Evolutionary conservation across 2,888 invertebrate species (phyloP).

Genomic region (Drosophila limbata): DNA sequence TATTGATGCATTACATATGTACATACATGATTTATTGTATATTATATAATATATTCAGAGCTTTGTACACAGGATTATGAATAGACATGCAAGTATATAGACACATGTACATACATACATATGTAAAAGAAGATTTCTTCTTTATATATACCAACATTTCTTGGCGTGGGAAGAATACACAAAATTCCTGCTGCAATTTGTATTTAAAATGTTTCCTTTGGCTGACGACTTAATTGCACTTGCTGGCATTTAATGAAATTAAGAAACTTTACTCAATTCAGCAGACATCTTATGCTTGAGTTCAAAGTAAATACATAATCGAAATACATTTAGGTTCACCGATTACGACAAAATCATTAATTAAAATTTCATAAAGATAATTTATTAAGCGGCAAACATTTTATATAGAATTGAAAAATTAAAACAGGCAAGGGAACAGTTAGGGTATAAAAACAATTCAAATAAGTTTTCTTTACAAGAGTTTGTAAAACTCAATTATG

Average conservation of each 20-base stretch:
- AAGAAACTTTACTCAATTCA: constrained; percentile 5
- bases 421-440: no score
- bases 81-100: constrained; percentile 21
- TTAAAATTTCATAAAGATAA: not conserved
- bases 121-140: not conserved
- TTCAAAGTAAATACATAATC: not conserved
- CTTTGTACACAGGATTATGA: constrained; percentile 40
- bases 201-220: constrained; percentile 25
- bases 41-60: constrained; percentile 50
- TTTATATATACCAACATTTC: constrained; percentile 8
- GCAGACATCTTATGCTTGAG: not conserved
- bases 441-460: no score
- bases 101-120: constrained; percentile 8
- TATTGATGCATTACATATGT: constrained; percentile 32
- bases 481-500: no score
- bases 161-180: constrained; percentile 1
- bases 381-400: not conserved
- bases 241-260: constrained; percentile 16
- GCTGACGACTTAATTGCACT: constrained; percentile 42
- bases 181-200: constrained; percentile 7
- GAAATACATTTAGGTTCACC: not conserved
- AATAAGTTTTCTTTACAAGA: no score
- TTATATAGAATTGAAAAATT: no score
- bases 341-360: not conserved
- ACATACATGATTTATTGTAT: constrained; percentile 41